phyloP scores from a whole-genome alignment of 2,888 invertebrate genomes.

The Blera fallax region DNA sequence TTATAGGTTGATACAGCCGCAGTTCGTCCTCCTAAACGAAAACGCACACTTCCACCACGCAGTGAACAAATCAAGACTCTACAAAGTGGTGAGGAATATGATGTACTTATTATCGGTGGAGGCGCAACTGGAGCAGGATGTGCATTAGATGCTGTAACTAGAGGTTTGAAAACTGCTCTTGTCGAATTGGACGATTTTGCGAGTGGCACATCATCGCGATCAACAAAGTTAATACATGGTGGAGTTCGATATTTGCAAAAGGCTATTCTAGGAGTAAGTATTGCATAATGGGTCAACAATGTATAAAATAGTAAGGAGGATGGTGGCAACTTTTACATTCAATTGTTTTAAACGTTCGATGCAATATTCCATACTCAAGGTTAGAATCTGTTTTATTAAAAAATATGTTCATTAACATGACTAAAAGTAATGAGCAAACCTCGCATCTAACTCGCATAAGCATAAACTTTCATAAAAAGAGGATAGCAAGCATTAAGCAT shows the following conservation, averaged over 20 bases:
- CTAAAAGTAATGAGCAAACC: no score
- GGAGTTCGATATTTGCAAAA: conserved; percentile 99
- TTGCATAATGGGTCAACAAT: neutral
- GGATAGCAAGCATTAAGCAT: no score
- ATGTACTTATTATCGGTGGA: conserved; percentile 97
- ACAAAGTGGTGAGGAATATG: conserved; percentile 90
- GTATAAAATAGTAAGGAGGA: no score
- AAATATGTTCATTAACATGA: no score
- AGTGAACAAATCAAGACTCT: conserved; percentile 90
- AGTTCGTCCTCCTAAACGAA: conserved; percentile 82
- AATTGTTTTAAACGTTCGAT: no score
- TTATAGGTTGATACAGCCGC: conserved; percentile 79
- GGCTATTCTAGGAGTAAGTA: conserved; percentile 89
- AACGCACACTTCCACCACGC: conserved; percentile 90
- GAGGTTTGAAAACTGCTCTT: conserved; percentile 96
- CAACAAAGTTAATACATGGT: conserved; percentile 99
- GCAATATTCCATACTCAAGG: no score
- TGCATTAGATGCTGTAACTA: conserved; percentile 95
- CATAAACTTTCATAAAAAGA: no score
- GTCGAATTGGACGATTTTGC: conserved; percentile 98
- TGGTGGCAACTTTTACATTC: no score
- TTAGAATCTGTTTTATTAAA: no score
- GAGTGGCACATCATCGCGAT: conserved; percentile 96
- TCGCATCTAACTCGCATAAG: no score
- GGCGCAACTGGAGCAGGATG: conserved; percentile 99